A percentile compares a stretch with the other conserved stretches of the same genome.
phyloP scores from a whole-genome alignment of 1,140 invertebrate genomes.

The Chrysomallon squamiferum region DNA sequence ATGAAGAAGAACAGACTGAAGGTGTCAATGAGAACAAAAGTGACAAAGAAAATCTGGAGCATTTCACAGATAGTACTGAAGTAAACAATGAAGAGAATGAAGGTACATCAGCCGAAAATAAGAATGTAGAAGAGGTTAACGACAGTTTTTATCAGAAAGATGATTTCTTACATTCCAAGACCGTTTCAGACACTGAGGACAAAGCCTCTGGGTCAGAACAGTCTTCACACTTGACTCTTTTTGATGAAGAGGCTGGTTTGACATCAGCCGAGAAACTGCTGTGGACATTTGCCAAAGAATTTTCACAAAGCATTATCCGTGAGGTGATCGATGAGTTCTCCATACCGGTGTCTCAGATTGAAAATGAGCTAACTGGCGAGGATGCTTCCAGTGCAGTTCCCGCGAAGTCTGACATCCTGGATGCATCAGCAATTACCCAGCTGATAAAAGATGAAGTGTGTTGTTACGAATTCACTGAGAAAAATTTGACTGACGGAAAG shows the following conservation, averaged over 20 bases:
- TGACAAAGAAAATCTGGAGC: no score
- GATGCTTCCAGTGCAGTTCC: constrained; percentile 2
- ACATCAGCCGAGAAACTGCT: neutral
- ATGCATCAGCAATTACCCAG: neutral
- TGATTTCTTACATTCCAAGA: no score
- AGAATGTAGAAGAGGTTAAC: no score
- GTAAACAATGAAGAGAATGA: no score
- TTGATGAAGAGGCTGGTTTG: no score
- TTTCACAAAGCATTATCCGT: neutral
- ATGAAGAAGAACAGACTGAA: neutral
- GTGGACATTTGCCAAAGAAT: neutral
- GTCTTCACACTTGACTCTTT: no score
- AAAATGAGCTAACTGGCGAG: neutral
- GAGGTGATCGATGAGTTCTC: neutral
- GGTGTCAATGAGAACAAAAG: no score
- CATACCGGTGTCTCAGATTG: neutral
- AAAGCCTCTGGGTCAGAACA: no score
- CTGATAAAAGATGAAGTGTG: constrained; percentile 24
- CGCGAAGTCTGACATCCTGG: neutral
- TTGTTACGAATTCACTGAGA: constrained; percentile 35
- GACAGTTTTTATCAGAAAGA: no score
- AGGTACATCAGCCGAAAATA: no score
- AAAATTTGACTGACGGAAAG: constrained; percentile 52
- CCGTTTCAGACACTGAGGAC: no score
- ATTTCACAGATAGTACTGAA: no score